phyloP scores from a whole-genome alignment of 2,888 invertebrate genomes.

The Trichopria drosophilae region DNA sequence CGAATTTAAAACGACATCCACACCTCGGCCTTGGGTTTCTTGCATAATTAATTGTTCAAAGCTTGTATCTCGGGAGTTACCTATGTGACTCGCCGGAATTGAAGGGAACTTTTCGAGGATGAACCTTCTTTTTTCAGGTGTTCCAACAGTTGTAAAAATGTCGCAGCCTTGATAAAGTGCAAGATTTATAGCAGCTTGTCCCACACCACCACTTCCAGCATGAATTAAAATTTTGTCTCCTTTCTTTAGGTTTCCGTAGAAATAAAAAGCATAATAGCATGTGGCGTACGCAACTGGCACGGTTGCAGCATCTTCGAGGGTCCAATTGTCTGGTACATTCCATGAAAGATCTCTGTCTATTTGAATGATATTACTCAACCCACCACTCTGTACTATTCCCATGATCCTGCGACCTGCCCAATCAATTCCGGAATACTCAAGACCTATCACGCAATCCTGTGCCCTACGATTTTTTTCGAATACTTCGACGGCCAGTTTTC shows the following conservation, averaged over 20 bases:
- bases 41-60: constrained; percentile 83
- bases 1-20: constrained; percentile 86
- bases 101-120: too few relatives aligned
- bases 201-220: too few relatives aligned
- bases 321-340: constrained; percentile 60
- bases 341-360: constrained; percentile 52
- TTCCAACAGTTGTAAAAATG: constrained; percentile 67
- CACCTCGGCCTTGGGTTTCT: constrained; percentile 81
- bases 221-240: too few relatives aligned
- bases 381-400: constrained; percentile 44
- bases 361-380: constrained; percentile 6
- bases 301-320: constrained; percentile 61
- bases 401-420: constrained; percentile 35
- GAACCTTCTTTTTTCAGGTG: too few relatives aligned
- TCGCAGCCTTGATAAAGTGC: constrained; percentile 65
- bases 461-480: constrained; percentile 68
- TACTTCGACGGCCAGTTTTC: constrained; percentile 81
- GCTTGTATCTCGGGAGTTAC: too few relatives aligned
- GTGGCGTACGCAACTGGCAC: constrained; percentile 63
- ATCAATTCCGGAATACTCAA: constrained; percentile 36
- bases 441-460: constrained; percentile 64
- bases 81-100: too few relatives aligned
- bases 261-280: constrained; percentile 24
- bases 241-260: too few relatives aligned
- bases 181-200: too few relatives aligned